phyloP scores from a whole-genome alignment of 2,797 vertebrate species.

The Lophius americanus region DNA sequence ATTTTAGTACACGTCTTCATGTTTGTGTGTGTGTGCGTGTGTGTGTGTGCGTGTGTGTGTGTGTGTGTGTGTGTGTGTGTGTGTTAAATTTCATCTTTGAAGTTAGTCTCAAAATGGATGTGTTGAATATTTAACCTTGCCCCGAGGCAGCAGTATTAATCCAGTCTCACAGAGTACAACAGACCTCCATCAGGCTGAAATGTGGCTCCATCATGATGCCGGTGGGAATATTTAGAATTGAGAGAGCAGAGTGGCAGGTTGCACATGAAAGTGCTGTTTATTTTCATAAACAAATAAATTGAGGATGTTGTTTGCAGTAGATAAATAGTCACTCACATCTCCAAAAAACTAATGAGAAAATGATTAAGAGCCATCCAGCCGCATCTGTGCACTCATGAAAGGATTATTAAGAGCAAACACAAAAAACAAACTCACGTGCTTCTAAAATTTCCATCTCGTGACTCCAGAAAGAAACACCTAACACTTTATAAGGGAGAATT shows the following conservation, averaged over 20 bases:
- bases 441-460: not conserved
- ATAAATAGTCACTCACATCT: not conserved
- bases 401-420: not conserved
- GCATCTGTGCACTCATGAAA: not conserved
- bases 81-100: constrained; percentile 33
- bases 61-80: constrained; percentile 7
- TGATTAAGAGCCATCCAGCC: constrained; percentile 15
- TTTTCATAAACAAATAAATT: not conserved
- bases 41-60: not conserved
- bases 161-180: constrained; percentile 26
- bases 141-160: constrained; percentile 49
- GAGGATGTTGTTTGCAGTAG: not conserved
- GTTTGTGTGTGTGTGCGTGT: not conserved
- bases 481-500: not conserved
- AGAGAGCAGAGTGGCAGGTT: not conserved
- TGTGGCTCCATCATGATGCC: constrained; percentile 6
- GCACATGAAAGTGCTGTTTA: not conserved
- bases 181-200: constrained; percentile 31
- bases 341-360: constrained; percentile 23
- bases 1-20: not conserved
- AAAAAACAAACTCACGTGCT: not conserved
- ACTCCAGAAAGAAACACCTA: not conserved
- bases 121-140: constrained; percentile 65
- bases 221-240: constrained; percentile 1
- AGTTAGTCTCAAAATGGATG: constrained; percentile 56